phyloP scores from a whole-genome alignment of 2,797 vertebrate species.

The Syndactyla subalaris region DNA sequence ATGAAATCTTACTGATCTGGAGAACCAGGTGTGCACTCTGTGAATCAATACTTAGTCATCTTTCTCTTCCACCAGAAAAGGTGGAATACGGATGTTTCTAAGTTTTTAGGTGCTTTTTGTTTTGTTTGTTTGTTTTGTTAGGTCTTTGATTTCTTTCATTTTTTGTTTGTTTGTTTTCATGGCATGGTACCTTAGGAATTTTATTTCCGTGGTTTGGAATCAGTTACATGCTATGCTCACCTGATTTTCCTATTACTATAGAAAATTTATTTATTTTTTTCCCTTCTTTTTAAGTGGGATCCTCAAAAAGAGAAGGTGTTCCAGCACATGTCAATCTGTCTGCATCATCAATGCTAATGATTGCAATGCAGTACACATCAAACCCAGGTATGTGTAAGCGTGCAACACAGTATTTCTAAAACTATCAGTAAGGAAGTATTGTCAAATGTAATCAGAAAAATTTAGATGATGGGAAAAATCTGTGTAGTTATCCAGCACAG shows the following conservation, averaged over 20 bases:
- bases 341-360: conserved; percentile 99
- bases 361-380: conserved; percentile 98
- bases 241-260: neutral
- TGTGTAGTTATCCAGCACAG: neutral
- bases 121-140: neutral
- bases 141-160: too few species aligned
- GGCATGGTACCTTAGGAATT: neutral
- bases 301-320: conserved; percentile 93
- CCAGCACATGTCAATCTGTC: conserved; percentile 97
- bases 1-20: neutral
- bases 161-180: neutral
- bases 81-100: neutral
- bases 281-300: conserved; percentile 86
- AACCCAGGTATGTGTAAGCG: conserved; percentile 87
- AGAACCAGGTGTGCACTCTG: accelerated
- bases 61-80: neutral
- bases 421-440: neutral
- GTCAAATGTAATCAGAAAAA: neutral
- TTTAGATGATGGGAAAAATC: neutral
- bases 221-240: neutral
- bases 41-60: neutral
- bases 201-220: neutral
- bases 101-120: neutral
- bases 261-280: neutral
- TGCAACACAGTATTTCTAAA: neutral